These are phyloP conservation scores for Petrocephalus zakoni DNA, from an alignment of 2,113 vertebrate genomes.

Conservation along the genomic window DNA sequence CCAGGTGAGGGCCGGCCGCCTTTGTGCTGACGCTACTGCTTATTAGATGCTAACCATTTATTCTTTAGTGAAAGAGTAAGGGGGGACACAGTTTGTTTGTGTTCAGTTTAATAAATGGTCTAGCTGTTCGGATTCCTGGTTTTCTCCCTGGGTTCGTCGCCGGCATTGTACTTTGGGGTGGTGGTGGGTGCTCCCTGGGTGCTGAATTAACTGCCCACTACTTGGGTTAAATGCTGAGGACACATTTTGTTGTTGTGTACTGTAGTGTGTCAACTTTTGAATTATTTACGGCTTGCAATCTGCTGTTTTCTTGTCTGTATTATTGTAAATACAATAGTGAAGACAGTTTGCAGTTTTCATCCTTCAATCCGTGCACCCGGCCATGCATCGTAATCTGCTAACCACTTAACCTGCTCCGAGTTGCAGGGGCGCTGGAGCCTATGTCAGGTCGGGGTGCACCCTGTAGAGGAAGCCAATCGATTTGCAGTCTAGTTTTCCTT, in stretches of 20 bases:
- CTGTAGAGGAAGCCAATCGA: background rate
- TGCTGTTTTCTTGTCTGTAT: background rate
- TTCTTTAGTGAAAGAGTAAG: background rate
- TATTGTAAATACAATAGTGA: background rate
- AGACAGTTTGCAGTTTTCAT: background rate
- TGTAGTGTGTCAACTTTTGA: too few species aligned
- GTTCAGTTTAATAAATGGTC: background rate
- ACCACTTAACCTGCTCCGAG: background rate
- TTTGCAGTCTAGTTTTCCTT: background rate
- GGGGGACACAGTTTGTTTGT: background rate
- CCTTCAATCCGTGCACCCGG: background rate
- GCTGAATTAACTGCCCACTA: too few species aligned
- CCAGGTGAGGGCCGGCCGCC: conserved; percentile 65
- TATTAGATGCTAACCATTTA: background rate
- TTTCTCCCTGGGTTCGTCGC: too few species aligned
- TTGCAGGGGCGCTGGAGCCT: background rate
- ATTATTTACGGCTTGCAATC: background rate
- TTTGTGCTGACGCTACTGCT: too few species aligned
- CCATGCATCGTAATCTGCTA: background rate
- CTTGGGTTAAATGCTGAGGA: too few species aligned
- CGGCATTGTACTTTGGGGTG: too few species aligned
- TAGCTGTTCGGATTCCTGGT: too few species aligned
- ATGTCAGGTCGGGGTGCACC: background rate
- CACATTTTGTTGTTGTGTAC: too few species aligned
- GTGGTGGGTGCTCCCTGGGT: too few species aligned